Evolutionary conservation across 2,113 vertebrate genomes (phyloP), one percentile per base, ranked within the genome.

Genomic region (Aplodontia rufa): DNA sequence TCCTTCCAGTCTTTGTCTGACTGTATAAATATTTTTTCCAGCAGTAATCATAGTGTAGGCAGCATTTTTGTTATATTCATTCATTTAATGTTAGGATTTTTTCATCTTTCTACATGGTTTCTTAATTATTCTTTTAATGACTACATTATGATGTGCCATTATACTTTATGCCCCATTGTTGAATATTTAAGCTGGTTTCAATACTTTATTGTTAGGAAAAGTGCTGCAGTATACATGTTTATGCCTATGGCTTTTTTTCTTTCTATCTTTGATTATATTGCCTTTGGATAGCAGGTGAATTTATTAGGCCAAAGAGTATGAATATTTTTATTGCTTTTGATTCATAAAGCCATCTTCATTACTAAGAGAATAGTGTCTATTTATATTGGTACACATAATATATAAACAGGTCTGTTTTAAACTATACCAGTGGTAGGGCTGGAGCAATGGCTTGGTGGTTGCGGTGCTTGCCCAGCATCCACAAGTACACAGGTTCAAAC

Each of bases 81-180:
- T 93, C 71, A 82, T 60, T 76, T 87, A 94, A 96, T 40, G 28
- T 19, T 42, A 51, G 82, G 87, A 62, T 96, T 81, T 81, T 95
- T 74, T 69, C n/a, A 58, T 79, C 66, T 42, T 95, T 49, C 35
- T 79, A 45, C 7, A 35, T 93, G 40, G 20, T 71, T 90, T 95
- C 94, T 64, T 86, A 88, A 94, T 93, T 94, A 66, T 37, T 30
- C 24, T 94, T 96, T 79, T 96, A 97, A 87, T 90, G 85, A 64
- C 87, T 85, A 28, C 10, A n/a, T 88, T 96, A 69, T 76, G 49
- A 40, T 71, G 12, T 76, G 28, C 68, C 42, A 24, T 94, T 95
- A 81, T 45, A 47, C n/a, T 90, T 95, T 90, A 90, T 92, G 51
- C n/a, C 32, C 51, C 24, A 53, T 75, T 95, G 74, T 95, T 93